A percentile compares a stretch with the other conserved stretches of the same genome.
phyloP scores from a whole-genome alignment of 1,140 invertebrate genomes.

The Rhyacophila brunnea region DNA sequence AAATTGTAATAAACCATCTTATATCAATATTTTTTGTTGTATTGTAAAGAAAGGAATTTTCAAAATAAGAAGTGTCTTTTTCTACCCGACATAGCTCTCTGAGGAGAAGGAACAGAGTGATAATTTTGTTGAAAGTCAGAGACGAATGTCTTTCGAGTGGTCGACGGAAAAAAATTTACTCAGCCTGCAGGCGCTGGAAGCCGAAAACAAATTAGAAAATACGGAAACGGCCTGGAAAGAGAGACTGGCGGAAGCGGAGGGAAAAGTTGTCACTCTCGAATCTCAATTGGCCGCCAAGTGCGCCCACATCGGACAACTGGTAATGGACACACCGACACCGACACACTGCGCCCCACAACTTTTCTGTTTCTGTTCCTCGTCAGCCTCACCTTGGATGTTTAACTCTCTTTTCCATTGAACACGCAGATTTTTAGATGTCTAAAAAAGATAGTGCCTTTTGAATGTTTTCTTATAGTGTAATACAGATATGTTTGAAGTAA shows the following conservation, averaged over 20 bases:
- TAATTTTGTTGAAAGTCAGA: slow-evolving; percentile 42
- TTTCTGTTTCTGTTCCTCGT: no score
- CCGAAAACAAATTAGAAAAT: slow-evolving; percentile 59
- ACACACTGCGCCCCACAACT: no score
- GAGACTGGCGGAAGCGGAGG: slow-evolving; percentile 54
- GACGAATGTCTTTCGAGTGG: slow-evolving; percentile 47
- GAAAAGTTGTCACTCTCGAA: slow-evolving; percentile 57
- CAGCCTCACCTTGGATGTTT: no score
- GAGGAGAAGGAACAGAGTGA: slow-evolving; percentile 55
- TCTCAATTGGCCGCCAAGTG: slow-evolving; percentile 58
- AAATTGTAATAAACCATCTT: no score
- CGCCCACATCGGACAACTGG: slow-evolving; percentile 60
- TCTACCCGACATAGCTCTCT: slow-evolving; percentile 50
- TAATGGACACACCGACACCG: slow-evolving; percentile 38
- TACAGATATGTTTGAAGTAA: no score
- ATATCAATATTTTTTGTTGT: no score
- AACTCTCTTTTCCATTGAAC: no score
- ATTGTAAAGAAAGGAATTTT: no score
- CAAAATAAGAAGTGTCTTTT: no score
- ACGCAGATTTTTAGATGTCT: no score
- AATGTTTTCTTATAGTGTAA: no score
- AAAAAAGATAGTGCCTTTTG: no score
- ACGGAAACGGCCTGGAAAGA: slow-evolving; percentile 59
- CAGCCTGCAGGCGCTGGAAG: slow-evolving; percentile 50
- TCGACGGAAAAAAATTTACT: slow-evolving; percentile 50